Conservation (phyloP, 2,888 invertebrate genomes). For the Drosophila recens region DNA sequence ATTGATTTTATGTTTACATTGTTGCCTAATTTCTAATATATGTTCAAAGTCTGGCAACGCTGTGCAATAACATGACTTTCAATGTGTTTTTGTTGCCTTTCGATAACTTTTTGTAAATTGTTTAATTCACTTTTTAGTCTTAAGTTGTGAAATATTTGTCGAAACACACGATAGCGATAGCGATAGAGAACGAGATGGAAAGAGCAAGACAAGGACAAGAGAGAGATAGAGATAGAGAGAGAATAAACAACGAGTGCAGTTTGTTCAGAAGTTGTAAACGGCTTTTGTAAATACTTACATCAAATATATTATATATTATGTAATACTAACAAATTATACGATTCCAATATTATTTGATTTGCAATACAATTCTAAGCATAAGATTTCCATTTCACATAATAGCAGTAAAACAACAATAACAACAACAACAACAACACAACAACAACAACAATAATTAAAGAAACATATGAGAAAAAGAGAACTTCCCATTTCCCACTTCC, state of each 20-base stretch:
- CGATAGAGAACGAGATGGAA: slow-evolving; percentile 6
- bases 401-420: slow-evolving; percentile 28
- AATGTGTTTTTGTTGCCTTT: slow-evolving; percentile 13
- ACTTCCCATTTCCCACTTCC: not conserved
- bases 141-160: slow-evolving; percentile 48
- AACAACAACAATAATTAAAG: slow-evolving; percentile 7
- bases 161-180: slow-evolving; percentile 11
- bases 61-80: slow-evolving; percentile 63
- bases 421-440: slow-evolving; percentile 18
- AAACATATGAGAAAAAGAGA: not conserved
- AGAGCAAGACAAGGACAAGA: slow-evolving; percentile 7
- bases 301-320: slow-evolving; percentile 9
- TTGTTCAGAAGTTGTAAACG: slow-evolving; percentile 41
- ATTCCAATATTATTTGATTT: slow-evolving; percentile 60
- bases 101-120: slow-evolving; percentile 8
- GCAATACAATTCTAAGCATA: slow-evolving; percentile 65
- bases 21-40: slow-evolving; percentile 71
- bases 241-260: slow-evolving; percentile 25
- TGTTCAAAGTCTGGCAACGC: slow-evolving; percentile 53
- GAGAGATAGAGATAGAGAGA: not conserved
- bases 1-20: slow-evolving; percentile 30
- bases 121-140: slow-evolving; percentile 31
- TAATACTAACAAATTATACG: slow-evolving; percentile 32
- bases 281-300: slow-evolving; percentile 58
- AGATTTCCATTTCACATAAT: slow-evolving; percentile 69